Evolutionary conservation across 2,888 invertebrate genomes (phyloP).

Genomic region (Euphydryas editha): DNA sequence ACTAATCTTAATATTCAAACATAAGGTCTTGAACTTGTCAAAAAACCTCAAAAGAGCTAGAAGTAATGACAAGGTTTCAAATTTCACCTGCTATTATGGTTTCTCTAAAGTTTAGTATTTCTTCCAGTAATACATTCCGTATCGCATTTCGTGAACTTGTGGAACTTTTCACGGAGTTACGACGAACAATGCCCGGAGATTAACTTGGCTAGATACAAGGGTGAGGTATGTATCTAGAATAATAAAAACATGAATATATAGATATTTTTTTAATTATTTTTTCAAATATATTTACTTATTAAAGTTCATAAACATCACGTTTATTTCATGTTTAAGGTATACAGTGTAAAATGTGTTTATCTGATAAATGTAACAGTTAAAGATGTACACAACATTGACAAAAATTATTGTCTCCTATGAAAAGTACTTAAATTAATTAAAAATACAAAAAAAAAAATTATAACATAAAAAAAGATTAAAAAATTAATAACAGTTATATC

Average conservation of each 20-base stretch:
- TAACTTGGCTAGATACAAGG: conserved; percentile 77
- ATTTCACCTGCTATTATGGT: conserved; percentile 24
- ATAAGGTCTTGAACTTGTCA: background rate
- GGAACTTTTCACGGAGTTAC: conserved; percentile 81
- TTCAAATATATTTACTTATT: too few relatives aligned
- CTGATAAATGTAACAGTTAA: too few relatives aligned
- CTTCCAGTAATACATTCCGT: conserved; percentile 80
- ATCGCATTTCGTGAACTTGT: conserved; percentile 81
- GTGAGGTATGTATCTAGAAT: conserved; percentile 62
- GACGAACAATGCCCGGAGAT: conserved; percentile 68
- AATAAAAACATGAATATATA: background rate
- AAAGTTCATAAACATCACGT: too few relatives aligned
- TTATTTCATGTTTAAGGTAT: too few relatives aligned
- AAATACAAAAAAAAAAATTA: too few relatives aligned
- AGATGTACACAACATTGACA: too few relatives aligned
- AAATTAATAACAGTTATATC: too few relatives aligned
- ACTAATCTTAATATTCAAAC: background rate
- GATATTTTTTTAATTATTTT: background rate
- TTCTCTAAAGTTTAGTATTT: conserved; percentile 30
- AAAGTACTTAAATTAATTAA: too few relatives aligned
- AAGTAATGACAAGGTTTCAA: conserved; percentile 16
- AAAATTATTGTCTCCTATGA: too few relatives aligned
- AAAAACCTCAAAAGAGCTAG: background rate
- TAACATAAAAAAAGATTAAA: too few relatives aligned
- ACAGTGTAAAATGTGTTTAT: too few relatives aligned